phyloP scores from a whole-genome alignment of 2,113 vertebrate genomes.

The Stegastes partitus region DNA sequence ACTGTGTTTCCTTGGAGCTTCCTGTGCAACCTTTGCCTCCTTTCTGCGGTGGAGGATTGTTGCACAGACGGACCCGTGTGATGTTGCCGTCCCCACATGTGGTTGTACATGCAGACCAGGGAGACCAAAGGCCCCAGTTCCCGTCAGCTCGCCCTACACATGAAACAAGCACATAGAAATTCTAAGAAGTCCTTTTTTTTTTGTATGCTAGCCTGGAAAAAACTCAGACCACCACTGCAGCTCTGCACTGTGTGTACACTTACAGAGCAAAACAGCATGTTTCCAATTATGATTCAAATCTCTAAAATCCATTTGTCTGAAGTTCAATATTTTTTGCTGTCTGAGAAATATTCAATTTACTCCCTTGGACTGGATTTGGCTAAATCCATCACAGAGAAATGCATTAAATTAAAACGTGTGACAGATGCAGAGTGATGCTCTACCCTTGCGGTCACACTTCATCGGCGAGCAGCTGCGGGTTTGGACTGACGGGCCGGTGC shows the following conservation, averaged over 20 bases:
- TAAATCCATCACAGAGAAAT: slow-evolving; percentile 15
- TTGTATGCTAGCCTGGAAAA: not conserved
- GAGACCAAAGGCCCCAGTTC: slow-evolving; percentile 97
- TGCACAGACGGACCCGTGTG: slow-evolving; percentile 94
- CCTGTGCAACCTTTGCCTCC: slow-evolving; percentile 90
- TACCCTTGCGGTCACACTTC: slow-evolving; percentile 93
- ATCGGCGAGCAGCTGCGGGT: slow-evolving; percentile 91
- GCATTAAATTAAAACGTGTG: slow-evolving; percentile 8
- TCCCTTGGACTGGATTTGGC: slow-evolving; percentile 5
- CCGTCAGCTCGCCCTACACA: slow-evolving; percentile 89
- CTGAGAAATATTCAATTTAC: slow-evolving; percentile 10
- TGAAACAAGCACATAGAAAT: slow-evolving; percentile 18
- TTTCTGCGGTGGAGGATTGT: slow-evolving; percentile 91
- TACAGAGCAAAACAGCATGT: slow-evolving; percentile 39
- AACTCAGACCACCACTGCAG: slow-evolving; percentile 10
- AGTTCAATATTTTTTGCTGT: slow-evolving; percentile 24
- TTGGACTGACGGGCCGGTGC: slow-evolving; percentile 92
- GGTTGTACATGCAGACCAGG: slow-evolving; percentile 95
- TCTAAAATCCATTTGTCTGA: slow-evolving; percentile 32
- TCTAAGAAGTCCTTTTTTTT: not conserved
- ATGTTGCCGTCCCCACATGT: slow-evolving; percentile 91
- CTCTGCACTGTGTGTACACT: slow-evolving; percentile 7
- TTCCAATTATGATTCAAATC: slow-evolving; percentile 54
- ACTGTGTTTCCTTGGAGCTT: slow-evolving; percentile 86
- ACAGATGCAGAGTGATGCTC: slow-evolving; percentile 48